Conservation (phyloP, 2,888 invertebrate species). For the Ichneumoninae sp. region DNA sequence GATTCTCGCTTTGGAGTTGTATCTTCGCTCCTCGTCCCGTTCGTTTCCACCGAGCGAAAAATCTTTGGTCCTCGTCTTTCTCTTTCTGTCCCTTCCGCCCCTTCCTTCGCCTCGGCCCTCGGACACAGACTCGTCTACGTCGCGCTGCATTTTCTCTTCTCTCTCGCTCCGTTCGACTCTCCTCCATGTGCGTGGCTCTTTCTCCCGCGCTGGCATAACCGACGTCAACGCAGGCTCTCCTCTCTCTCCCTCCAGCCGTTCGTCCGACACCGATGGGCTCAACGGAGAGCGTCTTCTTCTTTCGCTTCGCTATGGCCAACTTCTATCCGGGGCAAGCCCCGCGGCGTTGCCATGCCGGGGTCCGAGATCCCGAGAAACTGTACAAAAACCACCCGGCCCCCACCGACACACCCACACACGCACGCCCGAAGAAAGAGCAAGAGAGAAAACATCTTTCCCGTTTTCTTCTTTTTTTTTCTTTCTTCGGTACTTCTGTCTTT, state of each 20-base stretch:
- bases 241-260: constrained; percentile 33
- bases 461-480: constrained; percentile 51
- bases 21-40: constrained; percentile 31
- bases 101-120: constrained; percentile 57
- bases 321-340: constrained; percentile 71
- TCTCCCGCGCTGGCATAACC: constrained; percentile 23
- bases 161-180: background rate
- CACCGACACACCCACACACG: constrained; percentile 64
- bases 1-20: constrained; percentile 12
- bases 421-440: constrained; percentile 39
- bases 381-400: constrained; percentile 78
- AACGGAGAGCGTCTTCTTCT: constrained; percentile 62
- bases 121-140: constrained; percentile 50
- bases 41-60: constrained; percentile 37
- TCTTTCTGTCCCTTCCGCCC: constrained; percentile 60
- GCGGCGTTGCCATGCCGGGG: constrained; percentile 81
- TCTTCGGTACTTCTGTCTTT: constrained; percentile 47
- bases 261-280: constrained; percentile 33
- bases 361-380: constrained; percentile 77
- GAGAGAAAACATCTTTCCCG: constrained; percentile 48
- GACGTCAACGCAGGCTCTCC: constrained; percentile 9
- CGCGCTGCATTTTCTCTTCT: constrained; percentile 34
- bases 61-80: constrained; percentile 55
- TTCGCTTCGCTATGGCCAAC: constrained; percentile 51
- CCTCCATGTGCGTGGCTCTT: constrained; percentile 27